Base-by-base conservation (phyloP, 2,113 vertebrate species). In the Dendropsophus ebraccatus region DNA sequence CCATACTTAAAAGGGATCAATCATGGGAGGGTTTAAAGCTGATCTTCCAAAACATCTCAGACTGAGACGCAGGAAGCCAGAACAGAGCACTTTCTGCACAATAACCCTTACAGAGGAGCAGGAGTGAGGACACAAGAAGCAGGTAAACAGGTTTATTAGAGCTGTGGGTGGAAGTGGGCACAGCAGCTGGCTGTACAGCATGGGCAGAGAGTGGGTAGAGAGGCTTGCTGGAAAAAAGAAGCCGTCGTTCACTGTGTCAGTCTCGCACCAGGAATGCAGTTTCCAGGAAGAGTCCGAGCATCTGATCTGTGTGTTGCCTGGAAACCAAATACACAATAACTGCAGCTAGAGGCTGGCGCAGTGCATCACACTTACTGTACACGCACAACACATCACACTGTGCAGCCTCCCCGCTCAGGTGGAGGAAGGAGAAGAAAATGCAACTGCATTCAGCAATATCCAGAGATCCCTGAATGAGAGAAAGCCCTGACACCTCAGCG, bases 241-340 rank as follows among this genome's bases (percentile, higher is more conserved):
- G 56, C 17, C 14, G 62, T 49, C 16, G 84, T 19, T 72, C 62
- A 56, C 32, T 23, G 62, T 79, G 72, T 77, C 70, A 65, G 83
- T 25, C 75, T 54, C 84, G 37, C 30, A 80, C 49, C 41, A 72
- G 76, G 74, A 79, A 79, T 86, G 84, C 83, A n/a, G 83, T 69
- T 85, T 85, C 82, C 82, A 75, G 52, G 82, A 84, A 84, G 82
- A 25, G 70, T 77, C 84, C 28, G 28, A 80, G 84, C 76, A 86
- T 86, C 76, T 86, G 84, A 80, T 78, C 75, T 41, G 58, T 52
- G 52, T 56, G 84, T 80, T 86, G 75, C 84, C 65, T 72, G 84
- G 84, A 79, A 16, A 86, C 84, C 49, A 72, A 80, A 86, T 77
- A 86, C 84, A 86, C 75, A 80, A 58, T 80, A 47, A 78, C 45